Conservation (phyloP, 2,797 vertebrate genomes). For the Pipistrellus pipistrellus region DNA sequence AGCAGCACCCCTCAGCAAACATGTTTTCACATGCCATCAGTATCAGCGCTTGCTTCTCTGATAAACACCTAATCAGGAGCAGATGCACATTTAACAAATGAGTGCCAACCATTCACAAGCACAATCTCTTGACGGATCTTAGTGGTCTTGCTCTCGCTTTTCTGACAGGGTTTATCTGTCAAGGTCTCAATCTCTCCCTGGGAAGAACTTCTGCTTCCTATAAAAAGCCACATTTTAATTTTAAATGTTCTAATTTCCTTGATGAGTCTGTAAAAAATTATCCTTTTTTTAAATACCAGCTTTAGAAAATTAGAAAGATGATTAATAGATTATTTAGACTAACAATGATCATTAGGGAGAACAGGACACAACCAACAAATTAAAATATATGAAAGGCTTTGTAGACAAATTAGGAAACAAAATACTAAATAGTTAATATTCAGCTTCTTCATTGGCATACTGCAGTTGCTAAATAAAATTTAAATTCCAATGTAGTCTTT, state of each 20-base stretch:
- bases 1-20: background rate
- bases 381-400: background rate
- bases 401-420: background rate
- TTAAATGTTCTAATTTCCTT: constrained; percentile 21
- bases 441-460: background rate
- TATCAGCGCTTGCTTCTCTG: background rate
- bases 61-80: background rate
- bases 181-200: background rate
- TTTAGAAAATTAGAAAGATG: background rate
- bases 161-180: background rate
- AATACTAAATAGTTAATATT: background rate
- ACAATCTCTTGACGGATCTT: background rate
- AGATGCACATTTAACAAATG: background rate
- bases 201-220: background rate
- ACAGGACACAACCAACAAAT: background rate
- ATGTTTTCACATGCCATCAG: background rate
- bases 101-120: background rate
- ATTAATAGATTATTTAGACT: background rate
- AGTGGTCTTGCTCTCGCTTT: background rate
- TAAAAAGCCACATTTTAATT: constrained; percentile 1
- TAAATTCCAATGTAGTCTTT: background rate
- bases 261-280: background rate
- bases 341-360: background rate
- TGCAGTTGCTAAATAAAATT: background rate
- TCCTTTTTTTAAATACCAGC: too few species aligned